Base-by-base conservation (phyloP, 2,888 invertebrate genomes). In the Hyposoter dolosus region DNA sequence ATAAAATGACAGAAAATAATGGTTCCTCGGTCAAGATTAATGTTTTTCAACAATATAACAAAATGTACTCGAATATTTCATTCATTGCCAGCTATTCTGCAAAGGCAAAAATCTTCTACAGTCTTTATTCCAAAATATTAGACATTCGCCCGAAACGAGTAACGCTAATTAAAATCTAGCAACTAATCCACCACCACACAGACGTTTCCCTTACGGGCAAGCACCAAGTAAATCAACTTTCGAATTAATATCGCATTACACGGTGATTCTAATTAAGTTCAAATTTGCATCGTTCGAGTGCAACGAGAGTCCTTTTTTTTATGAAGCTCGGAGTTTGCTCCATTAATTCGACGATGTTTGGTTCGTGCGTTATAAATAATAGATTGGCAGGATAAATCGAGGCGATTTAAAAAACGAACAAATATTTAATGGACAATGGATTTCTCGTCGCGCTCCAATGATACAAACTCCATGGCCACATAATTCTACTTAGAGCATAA, bases 161-260 rank as follows among this genome's bases (percentile, higher is more conserved):
- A 40, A 28, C 9, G 19, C 35, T 17, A 47, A 71, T 19, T 71
- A 45, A 45, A 32, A 63, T 60, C 60, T 80, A 85, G 28, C 1
- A 40, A 77, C 72, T 83, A 80, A 77, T 80, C 82, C 82, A 83
- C 71, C 85, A 86, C 76, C 85, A 40, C 76, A 83, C 35, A 80
- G 66, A 68, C 32, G n/a, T 28, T 43, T 40, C 28, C 63, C 35
- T 23, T 63, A 66, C 19, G 43, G 35, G 53, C 60, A 43, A 68
- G 19, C 77, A 66, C 53, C 53, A 28, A 19, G 53, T 35, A 19
- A 15, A 35, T 53, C n/a, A 32, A n/a, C 12, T 28, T 35, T 12
- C 53, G 28, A 53, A 72, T 35, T 53, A 72, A 9, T 50, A 47
- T 50, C 10, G 50, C 65, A 32, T 40, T 10, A 40, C 9, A 40